Conservation (phyloP, 2,797 vertebrate species). For the Poeciliopsis paucimaculata region DNA sequence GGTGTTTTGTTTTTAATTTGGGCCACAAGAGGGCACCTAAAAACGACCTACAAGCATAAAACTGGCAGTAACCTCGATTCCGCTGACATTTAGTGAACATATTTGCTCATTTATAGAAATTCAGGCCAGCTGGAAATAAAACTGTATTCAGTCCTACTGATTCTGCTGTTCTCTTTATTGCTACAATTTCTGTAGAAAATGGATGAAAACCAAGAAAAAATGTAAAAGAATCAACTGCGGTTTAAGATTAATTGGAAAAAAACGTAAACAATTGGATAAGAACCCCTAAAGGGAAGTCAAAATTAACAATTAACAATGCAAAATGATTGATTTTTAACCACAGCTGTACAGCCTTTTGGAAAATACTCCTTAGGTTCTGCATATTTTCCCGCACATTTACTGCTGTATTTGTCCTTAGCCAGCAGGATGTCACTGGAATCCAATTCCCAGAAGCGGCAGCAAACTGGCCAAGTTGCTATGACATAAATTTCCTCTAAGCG, state of each 20-base stretch:
- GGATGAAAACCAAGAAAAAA: not conserved
- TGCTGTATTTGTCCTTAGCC: constrained; percentile 1
- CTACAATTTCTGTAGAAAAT: not conserved
- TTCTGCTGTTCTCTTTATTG: not conserved
- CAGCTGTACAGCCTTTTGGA: not conserved
- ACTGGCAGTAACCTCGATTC: not conserved
- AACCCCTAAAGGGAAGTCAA: not conserved
- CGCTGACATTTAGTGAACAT: not conserved
- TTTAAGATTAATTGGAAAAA: not conserved
- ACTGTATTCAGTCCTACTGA: not conserved
- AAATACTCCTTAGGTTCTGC: not conserved
- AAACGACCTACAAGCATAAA: not conserved
- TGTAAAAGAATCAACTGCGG: not conserved
- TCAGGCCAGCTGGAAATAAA: not conserved
- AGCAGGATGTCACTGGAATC: constrained; percentile 14
- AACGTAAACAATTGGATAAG: not conserved
- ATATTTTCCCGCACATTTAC: not conserved
- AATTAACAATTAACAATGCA: not conserved
- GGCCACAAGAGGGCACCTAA: constrained; percentile 15
- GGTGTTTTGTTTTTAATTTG: not conserved
- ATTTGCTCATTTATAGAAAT: not conserved
- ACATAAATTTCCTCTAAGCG: constrained; percentile 15
- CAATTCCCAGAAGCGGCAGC: constrained; percentile 1
- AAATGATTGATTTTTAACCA: not conserved
- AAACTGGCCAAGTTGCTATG: constrained; percentile 15